Percentiles rank a stretch among this genome's conserved stretches.
Evolutionary conservation across 1,140 invertebrate species (phyloP).

Genomic region (Propsilocerus akamusi): DNA sequence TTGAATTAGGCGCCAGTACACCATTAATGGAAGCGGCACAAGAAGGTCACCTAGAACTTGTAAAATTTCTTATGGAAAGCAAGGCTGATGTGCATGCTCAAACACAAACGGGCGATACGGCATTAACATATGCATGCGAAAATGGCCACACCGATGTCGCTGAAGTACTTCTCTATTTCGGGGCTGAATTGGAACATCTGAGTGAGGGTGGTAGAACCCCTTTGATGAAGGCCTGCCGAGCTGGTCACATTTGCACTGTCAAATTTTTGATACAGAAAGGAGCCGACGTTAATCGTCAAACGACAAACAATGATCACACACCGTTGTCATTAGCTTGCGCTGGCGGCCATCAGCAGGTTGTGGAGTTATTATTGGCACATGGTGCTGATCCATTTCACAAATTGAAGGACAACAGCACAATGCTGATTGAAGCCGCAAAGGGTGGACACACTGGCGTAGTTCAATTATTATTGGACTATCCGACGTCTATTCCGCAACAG

Average conservation of each 20-base stretch:
- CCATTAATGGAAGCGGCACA: conserved; percentile 97
- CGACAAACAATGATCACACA: conserved; percentile 96
- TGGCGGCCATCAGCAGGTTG: conserved; percentile 82
- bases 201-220: conserved; percentile 90
- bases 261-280: conserved; percentile 87
- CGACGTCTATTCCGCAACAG: conserved; percentile 46
- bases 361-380: conserved; percentile 74
- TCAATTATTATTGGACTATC: conserved; percentile 85
- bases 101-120: conserved; percentile 89
- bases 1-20: conserved; percentile 89
- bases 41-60: conserved; percentile 89
- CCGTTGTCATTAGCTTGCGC: conserved; percentile 93
- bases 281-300: conserved; percentile 85
- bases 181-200: conserved; percentile 84
- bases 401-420: conserved; percentile 95
- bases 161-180: conserved; percentile 70
- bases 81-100: conserved; percentile 82
- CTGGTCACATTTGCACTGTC: conserved; percentile 96
- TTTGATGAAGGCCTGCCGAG: conserved; percentile 96
- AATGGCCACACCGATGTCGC: conserved; percentile 91
- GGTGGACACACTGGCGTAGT: conserved; percentile 92
- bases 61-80: conserved; percentile 66
- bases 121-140: conserved; percentile 93
- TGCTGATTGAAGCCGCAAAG: conserved; percentile 95
- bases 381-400: conserved; percentile 91